A percentile compares a stretch with the other conserved stretches of the same genome.
These are phyloP conservation scores for Neoarius graeffei DNA, from an alignment of 2,113 vertebrate species.

Conservation along the genomic window DNA sequence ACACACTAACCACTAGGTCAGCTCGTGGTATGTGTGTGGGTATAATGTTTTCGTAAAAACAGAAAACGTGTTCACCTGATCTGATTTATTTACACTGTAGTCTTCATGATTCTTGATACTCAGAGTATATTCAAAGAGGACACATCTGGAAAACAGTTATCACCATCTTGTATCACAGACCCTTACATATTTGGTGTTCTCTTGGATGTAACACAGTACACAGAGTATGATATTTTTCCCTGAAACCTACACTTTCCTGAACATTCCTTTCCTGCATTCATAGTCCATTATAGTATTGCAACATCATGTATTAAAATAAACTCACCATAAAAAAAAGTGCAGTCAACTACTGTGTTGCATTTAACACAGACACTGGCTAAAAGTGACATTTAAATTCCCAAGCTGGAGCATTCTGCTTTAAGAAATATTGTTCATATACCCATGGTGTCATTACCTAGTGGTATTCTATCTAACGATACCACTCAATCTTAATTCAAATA, in stretches of 20 bases:
- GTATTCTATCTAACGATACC: background rate
- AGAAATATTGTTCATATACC: background rate
- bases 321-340: background rate
- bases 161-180: background rate
- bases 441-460: background rate
- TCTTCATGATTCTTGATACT: background rate
- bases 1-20: too few relatives aligned
- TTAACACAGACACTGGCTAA: background rate
- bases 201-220: background rate
- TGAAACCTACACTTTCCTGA: background rate
- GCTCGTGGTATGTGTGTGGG: background rate
- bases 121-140: background rate
- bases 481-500: background rate
- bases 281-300: background rate
- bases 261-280: background rate
- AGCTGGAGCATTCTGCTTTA: background rate
- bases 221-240: background rate
- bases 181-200: background rate
- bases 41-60: background rate
- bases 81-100: slow-evolving; percentile 12
- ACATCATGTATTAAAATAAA: background rate
- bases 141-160: background rate
- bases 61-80: background rate
- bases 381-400: background rate
- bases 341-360: background rate